These are phyloP conservation scores for Gryllus longicercus DNA, from an alignment of 2,888 invertebrate species.

Conservation along the genomic window DNA sequence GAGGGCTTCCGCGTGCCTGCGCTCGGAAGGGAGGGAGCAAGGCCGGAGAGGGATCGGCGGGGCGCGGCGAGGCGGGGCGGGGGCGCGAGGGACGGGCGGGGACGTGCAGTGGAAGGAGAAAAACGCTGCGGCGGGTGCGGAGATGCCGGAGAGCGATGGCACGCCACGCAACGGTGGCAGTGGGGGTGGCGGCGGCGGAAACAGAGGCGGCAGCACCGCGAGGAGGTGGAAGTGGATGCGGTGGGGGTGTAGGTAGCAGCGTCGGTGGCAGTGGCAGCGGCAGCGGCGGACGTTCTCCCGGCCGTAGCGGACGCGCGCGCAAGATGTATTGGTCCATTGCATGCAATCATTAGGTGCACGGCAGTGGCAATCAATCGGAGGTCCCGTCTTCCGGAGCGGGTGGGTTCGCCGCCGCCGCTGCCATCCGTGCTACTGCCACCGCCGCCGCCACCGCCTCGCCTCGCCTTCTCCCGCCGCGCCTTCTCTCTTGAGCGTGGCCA, in stretches of 20 bases:
- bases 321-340: conserved; percentile 17
- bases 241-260: background rate
- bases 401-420: background rate
- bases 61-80: background rate
- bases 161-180: background rate
- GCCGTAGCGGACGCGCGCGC: background rate
- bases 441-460: too few relatives aligned
- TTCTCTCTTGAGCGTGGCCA: background rate
- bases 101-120: background rate
- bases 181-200: background rate
- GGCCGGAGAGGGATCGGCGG: background rate
- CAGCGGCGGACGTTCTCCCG: background rate
- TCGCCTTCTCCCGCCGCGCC: background rate
- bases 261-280: background rate
- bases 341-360: conserved; percentile 17
- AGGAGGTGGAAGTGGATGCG: background rate
- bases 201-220: background rate
- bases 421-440: too few relatives aligned
- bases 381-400: conserved; percentile 1
- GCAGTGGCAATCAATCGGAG: conserved; percentile 6
- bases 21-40: background rate
- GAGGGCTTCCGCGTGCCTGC: background rate
- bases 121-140: background rate
- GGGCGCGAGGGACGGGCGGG: background rate
- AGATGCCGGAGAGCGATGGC: background rate